Conservation (phyloP, 2,797 vertebrate genomes). For the Gymnoscopelus microlampas region DNA sequence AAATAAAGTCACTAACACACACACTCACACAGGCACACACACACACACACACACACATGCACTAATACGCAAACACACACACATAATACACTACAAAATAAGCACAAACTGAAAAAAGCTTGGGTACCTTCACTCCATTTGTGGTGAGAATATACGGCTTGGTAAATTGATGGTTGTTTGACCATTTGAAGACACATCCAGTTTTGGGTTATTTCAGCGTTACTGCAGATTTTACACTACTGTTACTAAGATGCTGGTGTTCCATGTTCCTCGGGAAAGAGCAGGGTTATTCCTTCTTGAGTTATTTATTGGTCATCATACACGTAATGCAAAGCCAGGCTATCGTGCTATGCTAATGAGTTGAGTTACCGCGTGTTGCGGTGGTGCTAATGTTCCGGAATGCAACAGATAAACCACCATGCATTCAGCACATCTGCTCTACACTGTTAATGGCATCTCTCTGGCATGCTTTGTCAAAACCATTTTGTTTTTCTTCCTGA, state of each 20-base stretch:
- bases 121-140: constrained; percentile 41
- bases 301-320: constrained; percentile 24
- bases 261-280: constrained; percentile 46
- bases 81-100: constrained; percentile 42
- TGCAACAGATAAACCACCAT: constrained; percentile 41
- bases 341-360: constrained; percentile 35
- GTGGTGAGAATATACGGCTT: constrained; percentile 37
- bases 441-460: constrained; percentile 13
- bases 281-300: constrained; percentile 38
- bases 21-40: constrained; percentile 29
- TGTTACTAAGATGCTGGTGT: constrained; percentile 42
- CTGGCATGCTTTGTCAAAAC: constrained; percentile 1
- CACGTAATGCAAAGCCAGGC: constrained; percentile 49
- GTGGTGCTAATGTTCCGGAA: constrained; percentile 64
- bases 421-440: constrained; percentile 32
- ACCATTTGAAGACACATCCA: constrained; percentile 35
- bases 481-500: constrained; percentile 9
- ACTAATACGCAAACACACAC: constrained; percentile 4
- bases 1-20: constrained; percentile 32
- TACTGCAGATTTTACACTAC: constrained; percentile 42
- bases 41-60: constrained; percentile 24
- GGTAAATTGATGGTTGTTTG: constrained; percentile 39
- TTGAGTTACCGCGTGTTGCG: constrained; percentile 48
- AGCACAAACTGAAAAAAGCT: constrained; percentile 69
- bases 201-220: constrained; percentile 32